These are phyloP conservation scores for Erebia palarica DNA, from an alignment of 2,888 invertebrate genomes.

Conservation along the genomic window DNA sequence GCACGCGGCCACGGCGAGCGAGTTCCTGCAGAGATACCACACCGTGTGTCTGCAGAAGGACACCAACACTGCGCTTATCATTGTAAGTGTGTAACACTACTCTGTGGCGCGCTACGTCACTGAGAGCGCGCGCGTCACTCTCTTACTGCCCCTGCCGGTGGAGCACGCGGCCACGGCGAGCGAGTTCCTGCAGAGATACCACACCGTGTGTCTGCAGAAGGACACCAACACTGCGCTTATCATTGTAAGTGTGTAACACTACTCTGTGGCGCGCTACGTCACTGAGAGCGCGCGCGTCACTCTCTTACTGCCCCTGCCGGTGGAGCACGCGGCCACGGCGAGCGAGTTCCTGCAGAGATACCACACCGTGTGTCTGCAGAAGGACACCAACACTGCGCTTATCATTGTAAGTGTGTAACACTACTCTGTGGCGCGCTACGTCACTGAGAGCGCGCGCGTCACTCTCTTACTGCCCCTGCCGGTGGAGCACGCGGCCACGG, in stretches of 20 bases:
- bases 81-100: slow-evolving; percentile 73
- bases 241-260: slow-evolving; percentile 75
- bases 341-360: slow-evolving; percentile 88
- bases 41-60: slow-evolving; percentile 87
- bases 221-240: slow-evolving; percentile 91
- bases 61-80: slow-evolving; percentile 89
- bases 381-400: slow-evolving; percentile 90
- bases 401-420: slow-evolving; percentile 80
- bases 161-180: slow-evolving; percentile 63
- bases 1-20: slow-evolving; percentile 62
- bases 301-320: slow-evolving; percentile 80
- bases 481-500: slow-evolving; percentile 64
- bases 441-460: slow-evolving; percentile 95
- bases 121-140: slow-evolving; percentile 92
- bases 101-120: slow-evolving; percentile 79
- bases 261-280: slow-evolving; percentile 54
- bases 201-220: slow-evolving; percentile 86
- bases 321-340: slow-evolving; percentile 63
- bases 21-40: slow-evolving; percentile 89
- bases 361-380: slow-evolving; percentile 87
- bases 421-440: background rate
- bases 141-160: slow-evolving; percentile 81
- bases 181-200: slow-evolving; percentile 88
- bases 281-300: slow-evolving; percentile 95
- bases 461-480: slow-evolving; percentile 84